Conservation (phyloP, 35 echinoderm and acorn worm genomes). For the Lytechinus pictus region DNA sequence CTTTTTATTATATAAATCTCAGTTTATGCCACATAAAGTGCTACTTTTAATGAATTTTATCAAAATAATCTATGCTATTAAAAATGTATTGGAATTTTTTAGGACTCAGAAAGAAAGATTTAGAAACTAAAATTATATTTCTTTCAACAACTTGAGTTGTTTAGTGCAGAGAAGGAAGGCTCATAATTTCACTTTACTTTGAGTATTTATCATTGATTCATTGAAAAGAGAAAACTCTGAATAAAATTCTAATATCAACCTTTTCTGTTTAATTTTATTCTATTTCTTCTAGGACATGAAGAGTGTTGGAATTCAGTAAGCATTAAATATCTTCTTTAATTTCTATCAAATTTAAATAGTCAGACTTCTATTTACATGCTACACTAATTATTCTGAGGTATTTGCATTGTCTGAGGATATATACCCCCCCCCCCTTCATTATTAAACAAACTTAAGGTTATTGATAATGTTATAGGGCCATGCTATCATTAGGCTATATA, state of each 20-base stretch:
- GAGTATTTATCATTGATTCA: not conserved
- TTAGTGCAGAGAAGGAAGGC: not conserved
- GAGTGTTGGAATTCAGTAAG: slow-evolving; percentile 96
- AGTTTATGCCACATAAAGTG: not conserved
- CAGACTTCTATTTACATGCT: too few species aligned
- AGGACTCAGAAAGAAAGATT: not conserved
- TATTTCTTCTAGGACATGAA: slow-evolving; percentile 89
- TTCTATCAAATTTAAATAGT: too few species aligned
- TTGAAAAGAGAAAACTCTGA: not conserved
- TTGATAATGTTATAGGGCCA: too few species aligned
- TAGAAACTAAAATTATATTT: not conserved
- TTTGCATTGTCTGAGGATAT: too few species aligned
- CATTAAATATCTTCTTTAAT: not conserved
- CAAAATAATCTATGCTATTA: not conserved
- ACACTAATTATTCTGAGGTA: too few species aligned
- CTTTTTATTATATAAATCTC: not conserved
- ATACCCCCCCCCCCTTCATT: too few species aligned
- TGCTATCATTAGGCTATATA: too few species aligned
- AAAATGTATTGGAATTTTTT: too few species aligned
- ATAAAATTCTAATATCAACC: not conserved
- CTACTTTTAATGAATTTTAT: not conserved
- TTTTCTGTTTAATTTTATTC: slow-evolving; percentile 24
- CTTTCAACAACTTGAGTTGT: not conserved
- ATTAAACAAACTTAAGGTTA: too few species aligned
- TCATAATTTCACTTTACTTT: not conserved